Evolutionary conservation across 2,797 vertebrate species (phyloP), one percentile per base, ranked within the genome.

Genomic region (Poecilia velifera): DNA sequence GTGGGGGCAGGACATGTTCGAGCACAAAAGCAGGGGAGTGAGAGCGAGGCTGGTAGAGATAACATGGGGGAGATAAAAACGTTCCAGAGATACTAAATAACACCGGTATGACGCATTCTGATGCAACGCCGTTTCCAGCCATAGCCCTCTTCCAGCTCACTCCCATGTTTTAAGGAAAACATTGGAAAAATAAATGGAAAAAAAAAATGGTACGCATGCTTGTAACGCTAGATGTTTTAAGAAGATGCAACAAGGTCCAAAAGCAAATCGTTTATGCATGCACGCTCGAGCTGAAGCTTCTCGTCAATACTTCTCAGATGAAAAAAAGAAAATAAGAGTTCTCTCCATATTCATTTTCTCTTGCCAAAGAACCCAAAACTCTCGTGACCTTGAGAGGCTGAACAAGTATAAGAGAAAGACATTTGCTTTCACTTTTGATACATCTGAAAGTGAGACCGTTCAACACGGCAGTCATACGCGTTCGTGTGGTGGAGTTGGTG

Each of bases 311-410:
- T 81, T 82, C 85, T 85, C 34, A 72, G 46, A 92, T 86, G 4
- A 8, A 41, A 41, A 7, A 41, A 41, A 41, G 8, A 41, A 41
- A 80, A 84, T 90, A 88, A 89, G 73, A 85, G 80, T 62, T 83
- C 77, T 66, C 73, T 71, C 68, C 46, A 76, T 73, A 88, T 90
- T 87, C 76, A 87, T 88, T 80, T 81, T 81, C 36, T 68, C 31
- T 36, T 74, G 73, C 75, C 66, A 76, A 84, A 49, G 28, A 83
- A 34, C 12, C 83, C 76, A 87, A 76, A 88, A 81, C 83, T 84
- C 66, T 82, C 51, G 82, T 72, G 87, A 93, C 91, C 90, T 91
- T 92, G 91, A 88, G 84, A 86, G 90, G 84, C 76, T 78, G 64
- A 79, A 68, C 80, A 79, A 92, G 89, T 86, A 79, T 76, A 87